Evolutionary conservation across 23 tunicate species (phyloP).

Genomic region (Oikopleura dioica): DNA sequence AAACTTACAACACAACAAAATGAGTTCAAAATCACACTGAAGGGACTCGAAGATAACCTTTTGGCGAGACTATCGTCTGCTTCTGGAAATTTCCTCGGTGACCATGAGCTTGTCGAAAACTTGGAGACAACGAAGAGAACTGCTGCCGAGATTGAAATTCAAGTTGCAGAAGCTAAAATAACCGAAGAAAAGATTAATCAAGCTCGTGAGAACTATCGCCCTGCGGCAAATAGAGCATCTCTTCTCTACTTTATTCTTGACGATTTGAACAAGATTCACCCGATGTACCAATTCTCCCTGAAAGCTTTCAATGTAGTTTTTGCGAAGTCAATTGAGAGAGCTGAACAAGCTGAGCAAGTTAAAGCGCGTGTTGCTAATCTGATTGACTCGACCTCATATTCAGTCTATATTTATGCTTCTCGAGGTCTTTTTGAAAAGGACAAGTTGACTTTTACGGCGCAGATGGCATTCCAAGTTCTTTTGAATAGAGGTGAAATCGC

Average conservation of each 20-base stretch:
- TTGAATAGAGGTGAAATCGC: constrained; percentile 43
- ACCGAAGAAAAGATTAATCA: constrained; percentile 79
- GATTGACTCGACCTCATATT: constrained; percentile 44
- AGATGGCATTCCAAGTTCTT: constrained; percentile 91
- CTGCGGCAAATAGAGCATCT: constrained; percentile 87
- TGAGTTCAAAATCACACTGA: constrained; percentile 85
- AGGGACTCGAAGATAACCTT: constrained; percentile 65
- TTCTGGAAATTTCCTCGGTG: constrained; percentile 86
- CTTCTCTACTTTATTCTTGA: constrained; percentile 70
- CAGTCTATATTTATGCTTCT: constrained; percentile 72
- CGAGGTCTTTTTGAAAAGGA: constrained; percentile 81
- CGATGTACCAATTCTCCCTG: constrained; percentile 91
- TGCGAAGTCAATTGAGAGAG: constrained; percentile 69
- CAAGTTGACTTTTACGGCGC: constrained; percentile 90
- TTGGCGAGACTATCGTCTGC: constrained; percentile 77
- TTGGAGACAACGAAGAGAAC: constrained; percentile 83
- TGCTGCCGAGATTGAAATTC: constrained; percentile 74
- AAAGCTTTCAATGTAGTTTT: constrained; percentile 92
- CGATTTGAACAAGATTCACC: constrained; percentile 83
- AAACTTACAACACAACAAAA: constrained; percentile 65
- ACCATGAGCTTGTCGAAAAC: constrained; percentile 81
- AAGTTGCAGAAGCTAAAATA: constrained; percentile 64
- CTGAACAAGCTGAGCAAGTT: constrained; percentile 52
- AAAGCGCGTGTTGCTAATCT: constrained; percentile 60
- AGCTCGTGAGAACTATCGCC: constrained; percentile 80